Evolutionary conservation across 2,113 vertebrate species (phyloP).

Genomic region (Alectura lathami): DNA sequence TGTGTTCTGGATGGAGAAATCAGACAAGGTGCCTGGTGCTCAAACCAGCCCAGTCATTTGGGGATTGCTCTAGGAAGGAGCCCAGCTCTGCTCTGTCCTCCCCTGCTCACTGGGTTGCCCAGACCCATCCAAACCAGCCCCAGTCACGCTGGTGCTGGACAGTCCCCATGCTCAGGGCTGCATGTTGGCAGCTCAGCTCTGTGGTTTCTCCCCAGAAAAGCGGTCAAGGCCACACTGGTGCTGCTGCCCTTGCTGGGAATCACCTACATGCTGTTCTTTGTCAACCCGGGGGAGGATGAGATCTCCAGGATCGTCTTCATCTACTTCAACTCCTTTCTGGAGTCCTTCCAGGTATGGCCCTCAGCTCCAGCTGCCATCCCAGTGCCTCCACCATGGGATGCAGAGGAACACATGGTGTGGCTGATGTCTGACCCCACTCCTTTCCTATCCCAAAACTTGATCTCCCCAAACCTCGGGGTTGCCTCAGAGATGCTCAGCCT

Average conservation of each 20-base stretch:
- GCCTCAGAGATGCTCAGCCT: background rate
- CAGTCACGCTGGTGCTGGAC: background rate
- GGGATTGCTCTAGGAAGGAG: background rate
- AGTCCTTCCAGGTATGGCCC: slow-evolving; percentile 91
- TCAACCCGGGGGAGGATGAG: slow-evolving; percentile 95
- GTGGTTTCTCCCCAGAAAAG: slow-evolving; percentile 81
- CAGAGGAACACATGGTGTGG: background rate
- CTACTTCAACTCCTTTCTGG: slow-evolving; percentile 97
- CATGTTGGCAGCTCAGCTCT: background rate
- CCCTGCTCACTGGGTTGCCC: background rate
- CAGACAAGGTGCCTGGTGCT: background rate
- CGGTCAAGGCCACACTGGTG: slow-evolving; percentile 96
- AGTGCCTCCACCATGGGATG: background rate
- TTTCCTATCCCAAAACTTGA: background rate
- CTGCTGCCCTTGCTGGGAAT: slow-evolving; percentile 96
- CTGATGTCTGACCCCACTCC: accelerated
- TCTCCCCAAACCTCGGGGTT: background rate
- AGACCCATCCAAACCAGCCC: background rate
- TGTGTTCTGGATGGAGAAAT: background rate
- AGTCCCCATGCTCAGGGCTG: background rate
- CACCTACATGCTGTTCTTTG: slow-evolving; percentile 98
- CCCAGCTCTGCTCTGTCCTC: background rate
- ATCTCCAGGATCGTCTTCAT: slow-evolving; percentile 95
- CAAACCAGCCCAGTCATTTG: background rate
- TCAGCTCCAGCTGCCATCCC: background rate